Evolutionary conservation across 1,140 invertebrate genomes (phyloP).

Genomic region (Ceratoteleas bidentatus): DNA sequence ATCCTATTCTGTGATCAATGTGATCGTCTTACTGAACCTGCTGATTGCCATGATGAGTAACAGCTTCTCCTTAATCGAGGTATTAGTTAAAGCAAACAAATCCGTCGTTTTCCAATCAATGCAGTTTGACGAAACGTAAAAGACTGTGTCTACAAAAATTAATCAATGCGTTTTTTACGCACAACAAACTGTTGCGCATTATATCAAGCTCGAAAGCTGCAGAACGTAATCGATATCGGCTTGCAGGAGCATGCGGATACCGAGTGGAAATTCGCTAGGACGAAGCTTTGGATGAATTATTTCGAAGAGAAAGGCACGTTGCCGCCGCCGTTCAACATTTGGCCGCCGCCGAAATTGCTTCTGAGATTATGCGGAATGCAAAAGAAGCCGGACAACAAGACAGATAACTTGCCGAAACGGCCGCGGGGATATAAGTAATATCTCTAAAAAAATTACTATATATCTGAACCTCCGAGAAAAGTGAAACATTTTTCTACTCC

Average conservation of each 20-base stretch:
- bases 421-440: slow-evolving; percentile 75
- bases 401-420: slow-evolving; percentile 83
- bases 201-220: no score
- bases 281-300: slow-evolving; percentile 94
- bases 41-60: slow-evolving; percentile 96
- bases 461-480: no score
- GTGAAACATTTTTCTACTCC: no score
- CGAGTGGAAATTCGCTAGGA: slow-evolving; percentile 95
- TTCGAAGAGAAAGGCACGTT: slow-evolving; percentile 93
- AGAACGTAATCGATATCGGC: no score
- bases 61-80: slow-evolving; percentile 90
- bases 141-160: no score
- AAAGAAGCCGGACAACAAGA: slow-evolving; percentile 84
- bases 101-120: no score
- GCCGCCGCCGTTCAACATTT: slow-evolving; percentile 92
- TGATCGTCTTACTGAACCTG: slow-evolving; percentile 92
- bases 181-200: no score
- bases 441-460: no score
- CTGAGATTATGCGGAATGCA: slow-evolving; percentile 84
- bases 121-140: no score
- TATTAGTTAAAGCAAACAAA: no score
- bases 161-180: no score
- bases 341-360: slow-evolving; percentile 87
- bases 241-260: slow-evolving; percentile 90
- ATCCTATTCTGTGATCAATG: slow-evolving; percentile 91